Conservation (phyloP, 2,888 invertebrate species). For the Synergus umbraculus region DNA sequence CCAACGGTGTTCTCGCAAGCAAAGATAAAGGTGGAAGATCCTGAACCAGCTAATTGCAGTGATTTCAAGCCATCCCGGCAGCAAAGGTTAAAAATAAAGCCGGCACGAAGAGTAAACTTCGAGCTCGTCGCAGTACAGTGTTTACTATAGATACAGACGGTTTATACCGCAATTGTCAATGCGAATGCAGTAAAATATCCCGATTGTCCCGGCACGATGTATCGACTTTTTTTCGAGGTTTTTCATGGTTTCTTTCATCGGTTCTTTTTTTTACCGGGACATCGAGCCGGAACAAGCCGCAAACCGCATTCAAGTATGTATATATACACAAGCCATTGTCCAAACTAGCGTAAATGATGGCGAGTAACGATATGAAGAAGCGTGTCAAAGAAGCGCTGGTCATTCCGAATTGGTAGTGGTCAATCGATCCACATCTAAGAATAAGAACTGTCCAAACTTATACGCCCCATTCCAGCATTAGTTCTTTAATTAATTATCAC, state of each 20-base stretch:
- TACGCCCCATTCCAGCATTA: neutral
- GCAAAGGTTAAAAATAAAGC: constrained; percentile 21
- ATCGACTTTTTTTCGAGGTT: neutral
- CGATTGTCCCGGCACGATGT: neutral
- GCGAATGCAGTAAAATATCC: constrained; percentile 10
- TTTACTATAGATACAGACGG: constrained; percentile 15
- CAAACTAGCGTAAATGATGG: constrained; percentile 10
- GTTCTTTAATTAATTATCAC: constrained; percentile 4
- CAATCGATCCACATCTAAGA: constrained; percentile 36
- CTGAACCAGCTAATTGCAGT: constrained; percentile 33
- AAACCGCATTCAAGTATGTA: neutral
- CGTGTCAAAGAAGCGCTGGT: constrained; percentile 6
- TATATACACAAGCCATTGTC: neutral
- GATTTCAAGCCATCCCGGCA: constrained; percentile 1
- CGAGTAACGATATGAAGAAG: neutral
- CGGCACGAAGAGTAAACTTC: constrained; percentile 10
- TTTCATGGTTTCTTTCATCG: neutral
- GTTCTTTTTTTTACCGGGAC: neutral
- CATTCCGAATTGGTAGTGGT: constrained; percentile 27
- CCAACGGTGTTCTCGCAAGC: constrained; percentile 23
- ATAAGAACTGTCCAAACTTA: constrained; percentile 28
- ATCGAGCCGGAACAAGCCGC: constrained; percentile 2
- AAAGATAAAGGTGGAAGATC: constrained; percentile 4
- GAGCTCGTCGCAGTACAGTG: constrained; percentile 19
- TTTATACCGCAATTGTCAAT: constrained; percentile 6